Evolutionary conservation across 2,888 invertebrate species (phyloP).

Genomic region (Cryptus viduatorius): DNA sequence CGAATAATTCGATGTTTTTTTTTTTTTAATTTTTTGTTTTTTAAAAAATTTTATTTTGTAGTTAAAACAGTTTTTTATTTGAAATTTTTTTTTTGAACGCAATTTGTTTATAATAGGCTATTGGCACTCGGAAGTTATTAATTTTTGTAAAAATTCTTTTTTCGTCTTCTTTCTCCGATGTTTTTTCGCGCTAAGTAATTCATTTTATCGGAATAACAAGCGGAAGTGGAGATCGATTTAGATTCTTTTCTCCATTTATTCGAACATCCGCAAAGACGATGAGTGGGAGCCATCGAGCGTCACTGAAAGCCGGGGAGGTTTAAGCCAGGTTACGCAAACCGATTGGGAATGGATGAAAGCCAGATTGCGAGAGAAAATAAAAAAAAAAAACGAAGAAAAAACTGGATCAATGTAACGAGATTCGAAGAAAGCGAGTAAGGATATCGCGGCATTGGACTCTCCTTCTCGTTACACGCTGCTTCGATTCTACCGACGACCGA

Average conservation of each 20-base stretch:
- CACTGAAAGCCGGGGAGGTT: conserved; percentile 7
- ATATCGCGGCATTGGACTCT: conserved; percentile 14
- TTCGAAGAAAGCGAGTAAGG: background rate
- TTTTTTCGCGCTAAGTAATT: background rate
- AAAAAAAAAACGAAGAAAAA: background rate
- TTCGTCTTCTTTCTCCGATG: background rate
- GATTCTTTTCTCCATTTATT: background rate
- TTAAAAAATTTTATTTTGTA: too few relatives aligned
- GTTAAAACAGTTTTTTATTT: too few relatives aligned
- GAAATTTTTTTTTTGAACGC: too few relatives aligned
- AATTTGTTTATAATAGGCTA: too few relatives aligned
- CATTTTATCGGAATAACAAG: background rate
- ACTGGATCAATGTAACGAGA: conserved; percentile 23
- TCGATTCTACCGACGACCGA: conserved; percentile 12
- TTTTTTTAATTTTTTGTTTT: too few relatives aligned
- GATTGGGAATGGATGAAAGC: conserved; percentile 16
- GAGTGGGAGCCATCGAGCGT: background rate
- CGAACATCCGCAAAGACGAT: background rate
- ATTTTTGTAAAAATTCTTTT: background rate
- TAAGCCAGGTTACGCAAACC: conserved; percentile 7
- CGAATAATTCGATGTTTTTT: too few relatives aligned
- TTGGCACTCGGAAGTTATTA: too few relatives aligned
- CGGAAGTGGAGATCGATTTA: background rate
- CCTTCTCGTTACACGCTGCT: conserved; percentile 7
- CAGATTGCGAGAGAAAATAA: background rate